A percentile compares a stretch with the other conserved stretches of the same genome.
phyloP scores from a whole-genome alignment of 2,797 vertebrate genomes.

The Austrolebias charrua region DNA sequence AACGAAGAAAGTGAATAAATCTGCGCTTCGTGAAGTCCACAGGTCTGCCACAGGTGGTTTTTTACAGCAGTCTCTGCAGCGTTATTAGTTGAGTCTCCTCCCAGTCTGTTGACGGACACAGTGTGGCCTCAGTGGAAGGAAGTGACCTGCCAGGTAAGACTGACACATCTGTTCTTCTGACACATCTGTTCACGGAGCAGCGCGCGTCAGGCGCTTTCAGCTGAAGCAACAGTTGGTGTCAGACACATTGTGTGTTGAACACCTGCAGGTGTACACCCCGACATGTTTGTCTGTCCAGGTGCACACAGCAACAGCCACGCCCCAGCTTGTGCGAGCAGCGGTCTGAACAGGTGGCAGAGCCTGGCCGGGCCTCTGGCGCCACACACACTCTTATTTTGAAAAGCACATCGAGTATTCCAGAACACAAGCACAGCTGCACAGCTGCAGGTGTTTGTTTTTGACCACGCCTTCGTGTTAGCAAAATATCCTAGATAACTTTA shows the following conservation, averaged over 20 bases:
- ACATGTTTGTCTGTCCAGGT: background rate
- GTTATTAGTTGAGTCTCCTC: too few relatives aligned
- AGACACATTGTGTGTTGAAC: conserved; percentile 29
- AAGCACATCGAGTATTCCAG: conserved; percentile 20
- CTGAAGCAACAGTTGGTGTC: conserved; percentile 58
- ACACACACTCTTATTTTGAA: conserved; percentile 20
- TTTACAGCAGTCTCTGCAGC: conserved; percentile 23
- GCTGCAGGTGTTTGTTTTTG: background rate
- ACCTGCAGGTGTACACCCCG: background rate
- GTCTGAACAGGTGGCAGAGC: too few relatives aligned
- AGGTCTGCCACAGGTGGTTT: conserved; percentile 20
- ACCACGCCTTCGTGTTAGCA: too few relatives aligned
- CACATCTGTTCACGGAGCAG: background rate
- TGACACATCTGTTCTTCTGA: background rate
- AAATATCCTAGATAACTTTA: too few relatives aligned
- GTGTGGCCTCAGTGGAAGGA: conserved; percentile 47
- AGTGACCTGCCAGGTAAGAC: conserved; percentile 70
- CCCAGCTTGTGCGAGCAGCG: conserved; percentile 2
- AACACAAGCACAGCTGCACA: conserved; percentile 11
- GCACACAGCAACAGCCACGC: conserved; percentile 29
- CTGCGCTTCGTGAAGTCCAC: too few relatives aligned
- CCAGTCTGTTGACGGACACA: conserved; percentile 72
- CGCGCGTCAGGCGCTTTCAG: background rate
- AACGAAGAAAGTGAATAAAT: conserved; percentile 30
- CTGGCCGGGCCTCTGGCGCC: too few relatives aligned